Evolutionary conservation across 2,797 vertebrate species (phyloP).

Genomic region (Lacerta bilineata): DNA sequence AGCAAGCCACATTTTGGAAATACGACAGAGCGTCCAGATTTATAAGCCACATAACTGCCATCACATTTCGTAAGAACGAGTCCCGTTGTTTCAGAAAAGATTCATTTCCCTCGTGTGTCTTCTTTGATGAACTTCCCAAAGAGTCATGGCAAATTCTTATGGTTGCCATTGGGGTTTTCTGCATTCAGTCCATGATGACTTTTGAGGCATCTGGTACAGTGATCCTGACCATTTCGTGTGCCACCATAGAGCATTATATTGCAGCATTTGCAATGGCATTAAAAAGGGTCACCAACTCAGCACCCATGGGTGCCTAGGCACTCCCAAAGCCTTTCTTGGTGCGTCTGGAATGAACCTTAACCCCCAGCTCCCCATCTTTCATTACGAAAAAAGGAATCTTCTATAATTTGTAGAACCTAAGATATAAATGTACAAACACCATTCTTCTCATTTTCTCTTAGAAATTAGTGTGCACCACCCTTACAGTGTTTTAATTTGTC

Average conservation of each 20-base stretch:
- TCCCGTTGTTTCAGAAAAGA: neutral
- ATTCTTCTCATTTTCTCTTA: no score
- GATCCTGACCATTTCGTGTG: neutral
- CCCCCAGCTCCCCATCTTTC: no score
- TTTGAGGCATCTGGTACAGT: neutral
- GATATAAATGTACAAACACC: no score
- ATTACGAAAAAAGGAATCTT: no score
- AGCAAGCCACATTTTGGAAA: neutral
- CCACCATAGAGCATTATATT: neutral
- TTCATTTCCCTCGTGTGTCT: neutral
- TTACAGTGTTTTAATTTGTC: no score
- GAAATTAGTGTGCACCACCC: no score
- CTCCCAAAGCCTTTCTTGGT: no score
- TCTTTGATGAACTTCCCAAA: neutral
- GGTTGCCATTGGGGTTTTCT: neutral
- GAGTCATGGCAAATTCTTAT: neutral
- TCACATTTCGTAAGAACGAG: neutral
- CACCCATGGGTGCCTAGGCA: no score
- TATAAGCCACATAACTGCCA: neutral
- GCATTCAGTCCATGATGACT: neutral
- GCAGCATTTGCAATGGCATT: neutral
- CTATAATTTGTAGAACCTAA: no score
- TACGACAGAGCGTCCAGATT: neutral
- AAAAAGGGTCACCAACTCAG: no score
- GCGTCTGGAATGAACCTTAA: no score